Evolutionary conservation across 2,113 vertebrate species (phyloP).

Genomic region (Dermatemys mawii): DNA sequence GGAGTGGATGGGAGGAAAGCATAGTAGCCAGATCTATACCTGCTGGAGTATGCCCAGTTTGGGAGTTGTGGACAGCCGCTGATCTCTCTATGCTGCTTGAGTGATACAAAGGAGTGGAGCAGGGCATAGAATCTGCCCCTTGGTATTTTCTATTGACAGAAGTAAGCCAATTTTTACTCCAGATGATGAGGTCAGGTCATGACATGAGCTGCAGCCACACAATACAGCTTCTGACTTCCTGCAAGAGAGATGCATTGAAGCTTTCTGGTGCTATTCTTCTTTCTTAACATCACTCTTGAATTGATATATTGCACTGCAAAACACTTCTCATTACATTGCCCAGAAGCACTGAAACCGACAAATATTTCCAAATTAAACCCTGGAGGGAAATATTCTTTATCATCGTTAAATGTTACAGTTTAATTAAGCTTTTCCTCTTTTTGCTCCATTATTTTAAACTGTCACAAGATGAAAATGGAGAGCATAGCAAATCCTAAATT

Average conservation of each 20-base stretch:
- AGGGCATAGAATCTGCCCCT: not conserved
- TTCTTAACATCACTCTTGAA: not conserved
- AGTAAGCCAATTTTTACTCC: too few species aligned
- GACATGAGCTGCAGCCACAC: not conserved
- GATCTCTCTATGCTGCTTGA: not conserved
- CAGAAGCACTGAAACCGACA: not conserved
- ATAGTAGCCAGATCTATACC: rapidly evolving
- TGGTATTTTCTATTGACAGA: too few species aligned
- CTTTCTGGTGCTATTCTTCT: rapidly evolving
- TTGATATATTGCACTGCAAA: not conserved
- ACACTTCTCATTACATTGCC: not conserved
- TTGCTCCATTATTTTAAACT: not conserved
- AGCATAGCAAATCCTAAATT: not conserved
- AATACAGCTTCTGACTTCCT: not conserved
- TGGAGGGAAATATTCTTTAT: not conserved
- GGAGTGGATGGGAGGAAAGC: not conserved
- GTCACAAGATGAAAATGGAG: not conserved
- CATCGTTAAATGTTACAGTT: not conserved
- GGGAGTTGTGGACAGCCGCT: not conserved
- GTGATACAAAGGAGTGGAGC: not conserved
- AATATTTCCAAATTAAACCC: not conserved
- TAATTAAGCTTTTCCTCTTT: not conserved
- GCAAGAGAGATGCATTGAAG: not conserved
- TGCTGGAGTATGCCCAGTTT: not conserved
- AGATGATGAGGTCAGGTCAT: not conserved